Base-by-base conservation (phyloP, 2,797 vertebrate genomes). In the Micropoecilia bifurca region DNA sequence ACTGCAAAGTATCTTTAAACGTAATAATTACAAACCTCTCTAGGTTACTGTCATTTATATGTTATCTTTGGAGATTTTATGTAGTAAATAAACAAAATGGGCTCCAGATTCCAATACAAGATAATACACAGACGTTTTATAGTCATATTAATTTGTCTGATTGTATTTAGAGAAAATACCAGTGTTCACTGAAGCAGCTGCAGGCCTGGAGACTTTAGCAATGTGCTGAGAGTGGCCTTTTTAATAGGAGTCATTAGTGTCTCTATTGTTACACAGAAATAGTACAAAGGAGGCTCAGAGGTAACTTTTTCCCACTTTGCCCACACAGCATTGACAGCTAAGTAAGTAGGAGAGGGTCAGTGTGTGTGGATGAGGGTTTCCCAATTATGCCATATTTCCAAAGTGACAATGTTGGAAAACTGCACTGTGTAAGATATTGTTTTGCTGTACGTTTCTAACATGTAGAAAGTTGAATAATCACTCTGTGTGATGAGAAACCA, bases 181-280 rank as follows among this genome's bases (percentile, higher is more conserved):
- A 77, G 22, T 3, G 57, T 20, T 25, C 45, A 77, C 68, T 16
- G 0, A 78, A 55, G 25, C 16, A 61, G 25, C 10, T 30, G n/a
- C 10, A 71, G 75, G 13, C 63, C 43, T 47, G 43, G 36, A 80
- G 78, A 81, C 75, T 74, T 71, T 79, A 82, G 80, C 68, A 43
- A 82, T 53, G 16, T 71, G 53, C 71, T 74, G 25, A 57, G 85
- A 84, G 80, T 86, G 76, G 74, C 73, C 45, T 80, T 85, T 80
- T 89, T 91, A 90, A 85, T 82, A 71, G 36, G 7, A 83, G 80
- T 81, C 88, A 88, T 92, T 89, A 91, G 79, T 86, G 88, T 88
- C 89, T 81, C 72, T 74, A 75, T 73, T 74, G 76, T 75, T 50
- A 73, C 81, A 82, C 80, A 87, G 84, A 90, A 90, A 84, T 76